These are phyloP conservation scores for Nothobranchius furzeri DNA, from an alignment of 2,113 vertebrate species.

Conservation along the genomic window DNA sequence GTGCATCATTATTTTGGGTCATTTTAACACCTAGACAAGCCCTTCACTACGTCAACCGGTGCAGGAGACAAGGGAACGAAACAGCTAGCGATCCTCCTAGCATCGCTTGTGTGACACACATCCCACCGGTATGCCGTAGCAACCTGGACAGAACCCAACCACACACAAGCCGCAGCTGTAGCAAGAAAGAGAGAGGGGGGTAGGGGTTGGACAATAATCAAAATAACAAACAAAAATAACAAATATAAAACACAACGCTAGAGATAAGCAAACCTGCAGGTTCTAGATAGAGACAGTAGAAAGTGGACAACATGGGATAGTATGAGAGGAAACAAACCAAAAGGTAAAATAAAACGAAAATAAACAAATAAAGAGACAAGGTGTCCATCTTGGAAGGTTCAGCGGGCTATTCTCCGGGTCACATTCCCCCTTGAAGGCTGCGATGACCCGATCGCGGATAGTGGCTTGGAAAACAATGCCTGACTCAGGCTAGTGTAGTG, in stretches of 20 bases:
- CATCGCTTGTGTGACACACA: constrained; percentile 74
- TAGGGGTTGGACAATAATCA: constrained; percentile 75
- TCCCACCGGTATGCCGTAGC: constrained; percentile 76
- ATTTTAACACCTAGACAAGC: constrained; percentile 48
- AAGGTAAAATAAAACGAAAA: constrained; percentile 68
- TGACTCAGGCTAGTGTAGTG: constrained; percentile 99
- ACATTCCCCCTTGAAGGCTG: constrained; percentile 98
- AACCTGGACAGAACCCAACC: constrained; percentile 81
- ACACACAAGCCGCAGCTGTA: constrained; percentile 80
- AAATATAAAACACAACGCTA: constrained; percentile 78
- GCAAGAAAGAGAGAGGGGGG: constrained; percentile 70
- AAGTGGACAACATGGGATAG: constrained; percentile 90
- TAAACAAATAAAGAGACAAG: constrained; percentile 96
- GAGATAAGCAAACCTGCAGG: constrained; percentile 71
- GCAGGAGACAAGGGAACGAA: constrained; percentile 64
- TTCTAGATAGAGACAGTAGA: constrained; percentile 78
- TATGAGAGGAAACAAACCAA: constrained; percentile 87
- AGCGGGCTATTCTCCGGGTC: constrained; percentile 95
- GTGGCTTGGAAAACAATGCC: constrained; percentile 99
- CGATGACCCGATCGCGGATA: constrained; percentile 97
- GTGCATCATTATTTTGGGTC: constrained; percentile 34
- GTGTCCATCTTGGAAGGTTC: constrained; percentile 96
- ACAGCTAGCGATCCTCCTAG: constrained; percentile 74
- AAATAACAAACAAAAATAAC: constrained; percentile 72
- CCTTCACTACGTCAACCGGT: constrained; percentile 56